Evolutionary conservation across 2,888 invertebrate species (phyloP), one percentile per base, ranked within the genome.

Genomic region (Aleiodes alternator): DNA sequence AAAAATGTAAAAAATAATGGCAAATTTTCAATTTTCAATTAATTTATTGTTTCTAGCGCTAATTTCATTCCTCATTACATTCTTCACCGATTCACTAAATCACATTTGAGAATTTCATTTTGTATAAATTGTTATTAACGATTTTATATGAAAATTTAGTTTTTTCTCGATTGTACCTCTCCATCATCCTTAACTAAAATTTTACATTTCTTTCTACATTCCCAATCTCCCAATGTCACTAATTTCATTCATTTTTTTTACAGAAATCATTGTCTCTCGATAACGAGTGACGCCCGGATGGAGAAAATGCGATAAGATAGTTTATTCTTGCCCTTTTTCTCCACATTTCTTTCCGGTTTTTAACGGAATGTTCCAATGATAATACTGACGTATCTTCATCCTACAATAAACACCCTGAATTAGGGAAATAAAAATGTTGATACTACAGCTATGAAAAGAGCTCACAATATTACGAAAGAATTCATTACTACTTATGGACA

Each of bases 381-480:
- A 61, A 61, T 61, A 11, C 61, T 0, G 4, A 43, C 31, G 57
- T 57, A 57, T 57, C 57, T 5, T 57, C 57, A 57, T 31, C 34
- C 57, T 57, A 23, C 57, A 29, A 43, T 14, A 61, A 16, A 43
- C 2, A 4, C 16, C 14, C 4, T 14, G 43, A 38, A 61, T n/a
- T 43, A 61, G 61, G 14, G 16, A 43, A 38, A 61, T 43, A 16
- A 61, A 43, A 61, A 34, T 11, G 43, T 29, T 29, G 11, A 57
- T 38, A 61, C 8, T 38, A 34, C 34, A 16, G 43, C 38, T 43
- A 43, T 14, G 16, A 61, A 61, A 61, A 16, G 61, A 61, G 61
- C 31, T 61, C 31, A 43, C 61, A 61, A 61, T 61, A 16, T 61
- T 61, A 61, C 61, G 61, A 43, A 43, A 61, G 38, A 16, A 12